Conservation (phyloP, 2,888 invertebrate species). For the Embidobia sp. region DNA sequence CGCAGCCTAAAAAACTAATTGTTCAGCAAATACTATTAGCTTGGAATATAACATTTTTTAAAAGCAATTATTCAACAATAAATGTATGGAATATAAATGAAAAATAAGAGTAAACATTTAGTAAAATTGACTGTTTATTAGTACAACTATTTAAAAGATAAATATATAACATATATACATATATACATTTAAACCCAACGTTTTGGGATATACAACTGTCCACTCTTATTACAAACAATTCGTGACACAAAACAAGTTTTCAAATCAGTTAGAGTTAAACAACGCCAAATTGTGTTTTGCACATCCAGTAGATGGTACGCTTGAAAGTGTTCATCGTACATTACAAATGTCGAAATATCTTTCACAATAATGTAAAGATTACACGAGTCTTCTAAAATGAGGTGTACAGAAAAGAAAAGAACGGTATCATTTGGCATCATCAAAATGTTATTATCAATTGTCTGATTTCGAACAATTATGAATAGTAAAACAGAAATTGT, state of each 20-base stretch:
- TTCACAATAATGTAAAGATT: conserved; percentile 22
- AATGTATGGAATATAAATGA: too few species aligned
- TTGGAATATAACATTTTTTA: too few species aligned
- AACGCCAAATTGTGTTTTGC: too few species aligned
- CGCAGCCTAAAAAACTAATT: too few species aligned
- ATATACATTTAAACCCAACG: conserved; percentile 24
- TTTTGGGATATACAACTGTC: conserved; percentile 26
- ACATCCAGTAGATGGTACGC: conserved; percentile 19
- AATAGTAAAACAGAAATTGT: too few species aligned
- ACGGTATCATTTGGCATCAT: neutral
- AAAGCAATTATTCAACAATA: too few species aligned
- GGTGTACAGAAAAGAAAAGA: neutral
- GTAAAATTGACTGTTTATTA: too few species aligned
- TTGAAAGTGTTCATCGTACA: conserved; percentile 51
- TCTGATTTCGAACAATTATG: neutral
- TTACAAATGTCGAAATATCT: conserved; percentile 29
- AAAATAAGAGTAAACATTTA: too few species aligned
- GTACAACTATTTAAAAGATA: too few species aligned
- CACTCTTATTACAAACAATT: conserved; percentile 3
- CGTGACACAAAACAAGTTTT: conserved; percentile 35
- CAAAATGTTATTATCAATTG: neutral
- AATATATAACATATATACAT: too few species aligned
- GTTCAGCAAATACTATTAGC: too few species aligned
- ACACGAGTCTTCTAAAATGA: conserved; percentile 6
- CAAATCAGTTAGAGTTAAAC: conserved; percentile 12